Evolutionary conservation across 2,113 vertebrate species (phyloP).

Genomic region (Choloepus hoffmanni): DNA sequence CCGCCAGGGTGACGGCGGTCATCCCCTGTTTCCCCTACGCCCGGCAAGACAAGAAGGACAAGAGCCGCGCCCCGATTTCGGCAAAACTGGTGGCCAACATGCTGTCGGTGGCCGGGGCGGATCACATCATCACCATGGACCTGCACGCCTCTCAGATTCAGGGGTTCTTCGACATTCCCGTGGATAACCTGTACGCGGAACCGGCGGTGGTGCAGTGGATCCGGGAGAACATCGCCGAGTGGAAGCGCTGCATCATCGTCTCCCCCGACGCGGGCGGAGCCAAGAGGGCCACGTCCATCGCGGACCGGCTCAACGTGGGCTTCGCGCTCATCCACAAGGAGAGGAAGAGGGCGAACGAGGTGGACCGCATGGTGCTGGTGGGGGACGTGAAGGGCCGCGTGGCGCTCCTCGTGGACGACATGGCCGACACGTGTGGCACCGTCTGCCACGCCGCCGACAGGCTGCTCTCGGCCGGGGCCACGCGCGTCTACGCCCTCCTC

Average conservation of each 20-base stretch:
- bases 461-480: too few species aligned
- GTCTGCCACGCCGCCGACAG: slow-evolving; percentile 93
- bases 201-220: slow-evolving; percentile 97
- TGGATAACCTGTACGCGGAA: slow-evolving; percentile 97
- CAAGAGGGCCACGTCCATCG: slow-evolving; percentile 97
- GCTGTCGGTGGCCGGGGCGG: slow-evolving; percentile 96
- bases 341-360: slow-evolving; percentile 97
- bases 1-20: too few species aligned
- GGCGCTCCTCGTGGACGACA: slow-evolving; percentile 96
- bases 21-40: too few species aligned
- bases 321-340: slow-evolving; percentile 98
- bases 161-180: slow-evolving; percentile 99
- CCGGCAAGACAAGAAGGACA: too few species aligned
- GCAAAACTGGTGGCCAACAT: slow-evolving; percentile 98
- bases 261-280: slow-evolving; percentile 97
- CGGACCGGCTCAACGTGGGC: slow-evolving; percentile 96
- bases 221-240: slow-evolving; percentile 94
- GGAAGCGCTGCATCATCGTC: slow-evolving; percentile 95
- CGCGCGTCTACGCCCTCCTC: too few species aligned
- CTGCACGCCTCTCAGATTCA: slow-evolving; percentile 98
- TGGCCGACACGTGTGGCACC: slow-evolving; percentile 97
- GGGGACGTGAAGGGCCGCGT: slow-evolving; percentile 95
- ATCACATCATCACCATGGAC: slow-evolving; percentile 99
- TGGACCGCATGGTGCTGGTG: slow-evolving; percentile 97
- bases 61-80: slow-evolving; percentile 97